These are phyloP conservation scores for Neria commutata DNA, from an alignment of 2,888 invertebrate species.

Conservation along the genomic window DNA sequence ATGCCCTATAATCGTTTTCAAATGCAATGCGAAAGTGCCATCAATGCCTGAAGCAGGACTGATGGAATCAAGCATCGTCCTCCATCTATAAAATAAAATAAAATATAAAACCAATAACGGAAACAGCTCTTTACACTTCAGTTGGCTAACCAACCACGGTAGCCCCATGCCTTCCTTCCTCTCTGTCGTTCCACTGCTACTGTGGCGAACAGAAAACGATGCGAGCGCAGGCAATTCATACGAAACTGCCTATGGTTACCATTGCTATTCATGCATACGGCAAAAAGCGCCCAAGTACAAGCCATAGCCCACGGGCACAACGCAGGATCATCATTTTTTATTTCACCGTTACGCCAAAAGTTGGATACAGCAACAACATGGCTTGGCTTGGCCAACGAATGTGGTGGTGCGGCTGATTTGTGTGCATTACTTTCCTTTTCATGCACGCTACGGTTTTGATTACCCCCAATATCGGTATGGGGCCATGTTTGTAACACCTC, in stretches of 20 bases:
- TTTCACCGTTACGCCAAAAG: constrained; percentile 54
- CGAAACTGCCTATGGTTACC: no score
- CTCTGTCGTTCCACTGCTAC: constrained; percentile 9
- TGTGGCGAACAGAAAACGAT: neutral
- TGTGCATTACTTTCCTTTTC: constrained; percentile 29
- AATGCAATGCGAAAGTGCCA: constrained; percentile 52
- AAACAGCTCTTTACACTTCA: constrained; percentile 60
- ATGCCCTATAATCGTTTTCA: constrained; percentile 56
- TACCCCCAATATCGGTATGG: no score
- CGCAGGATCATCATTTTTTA: constrained; percentile 61
- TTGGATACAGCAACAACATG: constrained; percentile 39
- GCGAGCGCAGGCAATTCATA: neutral
- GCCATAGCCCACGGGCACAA: no score
- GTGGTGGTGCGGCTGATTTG: constrained; percentile 28
- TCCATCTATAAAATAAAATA: constrained; percentile 42
- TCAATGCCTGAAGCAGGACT: constrained; percentile 51
- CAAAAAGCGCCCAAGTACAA: no score
- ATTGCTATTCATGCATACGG: no score
- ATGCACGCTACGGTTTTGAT: no score
- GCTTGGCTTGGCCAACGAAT: constrained; percentile 33
- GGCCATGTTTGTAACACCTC: no score
- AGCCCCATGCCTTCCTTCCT: constrained; percentile 19
- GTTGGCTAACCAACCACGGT: constrained; percentile 42
- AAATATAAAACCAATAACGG: constrained; percentile 60
- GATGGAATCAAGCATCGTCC: constrained; percentile 46